Base-by-base conservation (phyloP, 2,797 vertebrate species). In the Gallinago stenura region DNA sequence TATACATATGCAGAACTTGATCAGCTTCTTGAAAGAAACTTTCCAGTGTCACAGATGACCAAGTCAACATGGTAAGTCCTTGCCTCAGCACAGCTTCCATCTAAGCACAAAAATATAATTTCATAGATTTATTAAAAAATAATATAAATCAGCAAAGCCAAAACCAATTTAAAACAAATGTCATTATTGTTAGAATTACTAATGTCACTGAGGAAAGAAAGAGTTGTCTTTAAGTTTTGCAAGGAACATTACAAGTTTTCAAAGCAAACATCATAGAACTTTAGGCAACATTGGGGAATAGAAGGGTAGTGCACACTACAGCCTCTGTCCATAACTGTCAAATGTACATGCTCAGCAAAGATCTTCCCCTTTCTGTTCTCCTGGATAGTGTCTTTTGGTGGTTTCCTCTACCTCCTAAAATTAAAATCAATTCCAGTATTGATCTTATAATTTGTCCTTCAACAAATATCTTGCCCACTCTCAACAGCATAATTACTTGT, bases 31-130 rank as follows among this genome's bases (percentile, higher is more conserved):
- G 94, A 95, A 99, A 98, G 94, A 98, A 99, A 82, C 94, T 97
- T 89, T 98, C 98, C 69, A 99, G 95, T 6, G 97, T 96, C 45
- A 98, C 94, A 72, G 98, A 99, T 61, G 98, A 98, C 99, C 99
- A 99, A 15, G 98, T 98, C 73, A 98, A 93, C 78, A 98, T 90
- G 20, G 98, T 98, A 83, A 98, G 97, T 31, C 98, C 99, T 78
- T 97, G 97, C 33, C 97, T 97, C 92, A 99, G 95, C 22, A 98
- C 98, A 87, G 80, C 93, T 82, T 98, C 98, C 93, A 99, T 96
- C 99, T 98, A 95, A 73, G 93, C 46, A 96, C 50, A 89, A 96
- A 95, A 79, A 89, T 28, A 86, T 3, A 25, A 87, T 80, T 78
- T 46, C 31, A 68, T 25, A 75, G 9, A 87, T 54, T 12, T 19